Evolutionary conservation across 1,140 invertebrate species (phyloP).

Genomic region (Ptiloglossa arizonensis): DNA sequence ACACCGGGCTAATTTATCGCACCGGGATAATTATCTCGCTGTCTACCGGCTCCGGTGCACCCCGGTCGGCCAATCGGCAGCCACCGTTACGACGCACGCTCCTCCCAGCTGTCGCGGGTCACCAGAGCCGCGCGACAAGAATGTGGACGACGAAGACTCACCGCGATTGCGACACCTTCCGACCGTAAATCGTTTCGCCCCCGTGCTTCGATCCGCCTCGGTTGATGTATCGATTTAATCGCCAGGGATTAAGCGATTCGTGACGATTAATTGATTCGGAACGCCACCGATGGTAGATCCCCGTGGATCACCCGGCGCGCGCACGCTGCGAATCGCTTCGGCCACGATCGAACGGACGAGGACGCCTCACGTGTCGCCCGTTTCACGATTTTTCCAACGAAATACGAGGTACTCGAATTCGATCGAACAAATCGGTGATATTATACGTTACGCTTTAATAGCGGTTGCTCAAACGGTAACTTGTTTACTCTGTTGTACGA

Average conservation of each 20-base stretch:
- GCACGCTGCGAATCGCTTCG: too few relatives aligned
- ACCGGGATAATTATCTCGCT: conserved; percentile 73
- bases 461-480: too few relatives aligned
- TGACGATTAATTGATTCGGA: conserved; percentile 33
- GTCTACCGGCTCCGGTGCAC: conserved; percentile 58
- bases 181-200: conserved; percentile 51
- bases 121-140: conserved; percentile 33
- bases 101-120: conserved; percentile 67
- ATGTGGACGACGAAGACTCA: conserved; percentile 27
- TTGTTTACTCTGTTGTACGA: too few relatives aligned
- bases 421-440: too few relatives aligned
- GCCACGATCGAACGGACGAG: too few relatives aligned
- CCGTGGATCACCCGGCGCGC: background rate
- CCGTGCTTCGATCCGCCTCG: background rate
- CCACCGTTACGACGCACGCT: conserved; percentile 54
- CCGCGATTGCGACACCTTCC: conserved; percentile 46
- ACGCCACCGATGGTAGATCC: background rate
- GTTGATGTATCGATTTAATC: conserved; percentile 43
- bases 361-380: too few relatives aligned
- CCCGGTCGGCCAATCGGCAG: conserved; percentile 66
- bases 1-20: conserved; percentile 75
- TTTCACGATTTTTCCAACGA: too few relatives aligned
- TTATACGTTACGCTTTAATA: too few relatives aligned
- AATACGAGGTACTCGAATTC: too few relatives aligned
- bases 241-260: conserved; percentile 26